These are phyloP conservation scores for Megalonaias nervosa DNA, from an alignment of 1,140 invertebrate genomes.

Conservation along the genomic window DNA sequence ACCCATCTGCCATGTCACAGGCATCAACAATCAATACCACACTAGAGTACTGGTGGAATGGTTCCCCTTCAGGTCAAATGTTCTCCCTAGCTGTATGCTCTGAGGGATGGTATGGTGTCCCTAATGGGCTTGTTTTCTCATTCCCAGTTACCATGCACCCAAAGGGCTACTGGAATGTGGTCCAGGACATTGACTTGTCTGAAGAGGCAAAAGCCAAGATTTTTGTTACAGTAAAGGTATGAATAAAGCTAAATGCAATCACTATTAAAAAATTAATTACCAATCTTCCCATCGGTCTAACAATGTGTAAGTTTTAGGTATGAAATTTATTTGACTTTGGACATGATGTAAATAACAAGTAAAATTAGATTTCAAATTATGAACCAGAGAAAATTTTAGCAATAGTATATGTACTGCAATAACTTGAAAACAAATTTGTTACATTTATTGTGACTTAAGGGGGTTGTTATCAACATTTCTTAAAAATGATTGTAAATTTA, in stretches of 20 bases:
- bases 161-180: slow-evolving; percentile 65
- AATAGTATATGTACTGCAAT: background rate
- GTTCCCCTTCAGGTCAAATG: slow-evolving; percentile 60
- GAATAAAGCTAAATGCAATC: background rate
- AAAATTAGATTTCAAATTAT: background rate
- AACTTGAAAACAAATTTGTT: too few relatives aligned
- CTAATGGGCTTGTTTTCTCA: slow-evolving; percentile 65
- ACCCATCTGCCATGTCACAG: slow-evolving; percentile 41
- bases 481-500: too few relatives aligned
- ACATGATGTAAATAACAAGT: background rate
- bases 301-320: background rate
- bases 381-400: background rate
- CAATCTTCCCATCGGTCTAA: background rate
- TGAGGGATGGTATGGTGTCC: slow-evolving; percentile 69
- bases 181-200: slow-evolving; percentile 62
- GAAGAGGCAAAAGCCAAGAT: slow-evolving; percentile 57
- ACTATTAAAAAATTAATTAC: background rate
- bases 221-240: slow-evolving; percentile 47
- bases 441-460: too few relatives aligned
- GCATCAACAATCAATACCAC: slow-evolving; percentile 55
- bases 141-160: slow-evolving; percentile 64
- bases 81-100: slow-evolving; percentile 63
- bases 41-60: slow-evolving; percentile 64
- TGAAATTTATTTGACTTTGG: background rate
- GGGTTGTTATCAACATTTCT: too few relatives aligned